phyloP scores from a whole-genome alignment of 2,113 vertebrate species.

The Clupea harengus region DNA sequence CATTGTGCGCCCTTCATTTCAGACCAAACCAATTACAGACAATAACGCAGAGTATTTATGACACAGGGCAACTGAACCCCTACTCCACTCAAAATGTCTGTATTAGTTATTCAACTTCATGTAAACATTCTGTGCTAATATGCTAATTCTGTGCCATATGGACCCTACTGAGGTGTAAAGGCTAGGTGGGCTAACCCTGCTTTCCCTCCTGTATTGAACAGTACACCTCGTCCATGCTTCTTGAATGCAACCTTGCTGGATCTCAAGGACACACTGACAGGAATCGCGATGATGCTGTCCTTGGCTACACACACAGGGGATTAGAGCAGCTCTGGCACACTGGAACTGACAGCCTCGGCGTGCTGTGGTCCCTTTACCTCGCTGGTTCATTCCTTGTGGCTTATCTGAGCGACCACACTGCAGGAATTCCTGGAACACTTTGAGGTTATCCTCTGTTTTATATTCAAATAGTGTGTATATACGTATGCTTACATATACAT shows the following conservation, averaged over 20 bases:
- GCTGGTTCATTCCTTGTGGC: background rate
- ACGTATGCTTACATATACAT: background rate
- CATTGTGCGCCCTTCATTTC: background rate
- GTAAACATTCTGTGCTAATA: background rate
- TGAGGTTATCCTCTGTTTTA: background rate
- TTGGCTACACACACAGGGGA: background rate
- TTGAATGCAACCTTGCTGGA: conserved; percentile 23
- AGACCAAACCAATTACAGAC: background rate
- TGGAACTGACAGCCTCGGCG: conserved; percentile 7
- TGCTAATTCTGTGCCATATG: background rate
- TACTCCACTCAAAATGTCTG: background rate
- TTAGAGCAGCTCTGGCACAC: conserved; percentile 3
- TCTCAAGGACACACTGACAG: conserved; percentile 32
- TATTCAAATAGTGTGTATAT: background rate
- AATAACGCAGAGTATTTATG: background rate
- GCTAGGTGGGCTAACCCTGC: background rate
- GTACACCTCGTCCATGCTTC: background rate
- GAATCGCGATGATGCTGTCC: conserved; percentile 33
- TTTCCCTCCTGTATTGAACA: background rate
- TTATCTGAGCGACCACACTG: background rate
- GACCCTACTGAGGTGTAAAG: background rate
- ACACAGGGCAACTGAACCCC: background rate
- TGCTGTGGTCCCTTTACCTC: background rate
- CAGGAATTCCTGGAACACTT: background rate
- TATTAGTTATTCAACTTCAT: background rate